Evolutionary conservation across 1,140 invertebrate species (phyloP), one percentile per base, ranked within the genome.

Genomic region (Drosophila baimaii): DNA sequence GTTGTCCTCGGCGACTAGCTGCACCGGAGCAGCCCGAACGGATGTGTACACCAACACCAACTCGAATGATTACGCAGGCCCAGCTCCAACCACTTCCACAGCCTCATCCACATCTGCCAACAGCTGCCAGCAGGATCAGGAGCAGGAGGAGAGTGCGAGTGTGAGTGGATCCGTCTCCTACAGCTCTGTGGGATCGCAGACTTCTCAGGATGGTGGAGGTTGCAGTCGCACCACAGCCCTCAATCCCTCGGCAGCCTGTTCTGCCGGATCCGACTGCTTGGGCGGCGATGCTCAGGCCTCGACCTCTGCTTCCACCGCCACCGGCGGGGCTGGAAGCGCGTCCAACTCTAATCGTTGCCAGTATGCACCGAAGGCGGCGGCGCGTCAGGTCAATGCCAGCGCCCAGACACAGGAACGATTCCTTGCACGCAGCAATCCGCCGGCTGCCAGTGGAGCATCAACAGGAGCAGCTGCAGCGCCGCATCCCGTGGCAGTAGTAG

Each of bases 21-120:
- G 70, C 5, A 66, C 61, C 17, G 71, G 68, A 44, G 57, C 57
- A 33, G 57, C 65, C 5, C 66, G 82, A 35, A 72, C 77, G n/a
- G 85, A 91, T 49, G 81, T 88, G n/a, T 85, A 70, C 41, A 88
- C 90, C 39, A 91, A 86, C 51, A 90, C 90, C 33, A 91, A 89
- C 77, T 90, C 86, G 57, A 90, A 91, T 77, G 83, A 91, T 54
- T 85, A 84, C 52, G 39, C 57, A 15, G 55, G 37, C 13, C 52
- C 75, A 39, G 51, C 15, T 19, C 52, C 59, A 31, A 17, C 57
- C 8, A 17, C n/a, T n/a, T n/a, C 57, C 3, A 21, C 63, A 29
- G 41, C 31, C 12, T 54, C 73, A 23, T 55, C 63, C 13, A 62
- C 66, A 33, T 54, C 65, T 15, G 43, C 35, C 8, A 39, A 15